phyloP scores from a whole-genome alignment of 2,797 vertebrate genomes.

The Brachyrhaphis roseni region DNA sequence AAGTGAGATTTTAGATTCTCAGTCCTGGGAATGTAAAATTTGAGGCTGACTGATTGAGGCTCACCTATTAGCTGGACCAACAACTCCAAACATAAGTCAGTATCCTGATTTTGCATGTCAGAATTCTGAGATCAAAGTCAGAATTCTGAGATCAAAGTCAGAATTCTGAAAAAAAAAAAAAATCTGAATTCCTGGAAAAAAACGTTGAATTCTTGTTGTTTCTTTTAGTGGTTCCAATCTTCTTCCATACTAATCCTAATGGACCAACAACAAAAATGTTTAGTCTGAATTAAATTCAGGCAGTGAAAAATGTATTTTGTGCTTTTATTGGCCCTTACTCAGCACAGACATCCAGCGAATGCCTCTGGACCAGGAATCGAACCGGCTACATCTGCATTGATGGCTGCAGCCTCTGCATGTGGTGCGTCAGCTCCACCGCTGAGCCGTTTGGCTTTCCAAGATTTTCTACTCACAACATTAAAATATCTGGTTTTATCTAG shows the following conservation, averaged over 20 bases:
- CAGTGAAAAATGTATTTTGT: neutral
- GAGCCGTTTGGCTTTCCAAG: neutral
- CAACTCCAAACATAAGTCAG: too few species aligned
- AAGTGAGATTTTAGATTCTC: too few species aligned
- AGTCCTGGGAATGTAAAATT: too few species aligned
- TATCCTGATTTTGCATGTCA: too few species aligned
- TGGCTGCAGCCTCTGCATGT: neutral
- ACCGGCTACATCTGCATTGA: neutral
- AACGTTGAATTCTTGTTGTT: too few species aligned
- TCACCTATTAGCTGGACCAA: too few species aligned
- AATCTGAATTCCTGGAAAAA: too few species aligned
- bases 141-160: too few species aligned
- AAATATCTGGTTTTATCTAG: neutral
- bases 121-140: too few species aligned
- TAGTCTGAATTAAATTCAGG: neutral
- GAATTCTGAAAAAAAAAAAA: too few species aligned
- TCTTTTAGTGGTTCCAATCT: too few species aligned
- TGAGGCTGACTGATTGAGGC: too few species aligned
- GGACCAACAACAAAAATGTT: neutral
- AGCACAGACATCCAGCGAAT: neutral
- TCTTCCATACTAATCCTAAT: neutral
- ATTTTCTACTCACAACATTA: neutral
- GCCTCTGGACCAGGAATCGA: neutral
- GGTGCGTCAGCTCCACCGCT: neutral
- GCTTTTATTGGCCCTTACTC: neutral